A percentile compares a stretch with the other conserved stretches of the same genome.
These are phyloP conservation scores for Gambusia holbrooki DNA, from an alignment of 2,113 vertebrate species.

Conservation along the genomic window DNA sequence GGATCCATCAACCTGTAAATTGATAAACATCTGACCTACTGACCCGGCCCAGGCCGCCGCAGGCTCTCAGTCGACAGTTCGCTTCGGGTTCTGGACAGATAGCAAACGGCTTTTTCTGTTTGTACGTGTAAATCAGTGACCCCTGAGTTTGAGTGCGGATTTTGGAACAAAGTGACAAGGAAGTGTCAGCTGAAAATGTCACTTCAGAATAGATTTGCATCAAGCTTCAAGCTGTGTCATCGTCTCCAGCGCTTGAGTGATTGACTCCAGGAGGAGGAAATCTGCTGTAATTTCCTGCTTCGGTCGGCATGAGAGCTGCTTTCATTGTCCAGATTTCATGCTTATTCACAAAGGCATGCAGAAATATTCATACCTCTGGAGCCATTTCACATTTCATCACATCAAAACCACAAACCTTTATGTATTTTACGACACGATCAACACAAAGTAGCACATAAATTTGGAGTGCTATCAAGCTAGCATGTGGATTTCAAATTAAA, in stretches of 20 bases:
- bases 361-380: background rate
- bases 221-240: slow-evolving; percentile 68
- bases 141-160: slow-evolving; percentile 56
- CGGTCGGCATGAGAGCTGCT: slow-evolving; percentile 3
- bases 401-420: background rate
- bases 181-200: slow-evolving; percentile 80
- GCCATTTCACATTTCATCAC: no score
- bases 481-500: background rate
- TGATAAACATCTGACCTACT: background rate
- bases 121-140: slow-evolving; percentile 66
- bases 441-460: no score
- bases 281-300: slow-evolving; percentile 27
- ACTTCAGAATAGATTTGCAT: slow-evolving; percentile 82
- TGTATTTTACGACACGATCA: background rate
- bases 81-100: background rate
- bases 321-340: background rate
- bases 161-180: slow-evolving; percentile 76
- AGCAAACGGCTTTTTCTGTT: slow-evolving; percentile 45
- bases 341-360: background rate
- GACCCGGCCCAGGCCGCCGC: background rate
- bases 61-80: slow-evolving; percentile 35
- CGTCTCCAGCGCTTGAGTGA: slow-evolving; percentile 56
- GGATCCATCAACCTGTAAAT: slow-evolving; percentile 27
- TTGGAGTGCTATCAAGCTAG: no score
- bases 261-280: slow-evolving; percentile 50